These are phyloP conservation scores for Desmophyllum pertusum DNA, from an alignment of 92 coral and sea anemone genomes.

Conservation along the genomic window DNA sequence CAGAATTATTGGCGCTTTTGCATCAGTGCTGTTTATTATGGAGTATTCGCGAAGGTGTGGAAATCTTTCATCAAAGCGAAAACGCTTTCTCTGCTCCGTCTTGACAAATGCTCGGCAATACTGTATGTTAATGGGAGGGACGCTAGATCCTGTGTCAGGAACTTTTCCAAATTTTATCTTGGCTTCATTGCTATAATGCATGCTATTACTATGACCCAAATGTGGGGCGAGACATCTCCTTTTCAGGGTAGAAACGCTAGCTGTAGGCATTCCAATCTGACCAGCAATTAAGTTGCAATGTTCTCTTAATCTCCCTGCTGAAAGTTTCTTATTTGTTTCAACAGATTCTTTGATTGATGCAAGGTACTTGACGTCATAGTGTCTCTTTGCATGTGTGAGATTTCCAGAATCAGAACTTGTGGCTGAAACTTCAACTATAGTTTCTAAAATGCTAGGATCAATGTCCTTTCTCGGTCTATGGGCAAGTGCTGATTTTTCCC, in stretches of 20 bases:
- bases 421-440: conserved; percentile 33
- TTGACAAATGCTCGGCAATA: conserved; percentile 44
- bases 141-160: conserved; percentile 36
- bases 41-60: conserved; percentile 40
- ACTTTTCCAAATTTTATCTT: conserved; percentile 44
- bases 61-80: conserved; percentile 38
- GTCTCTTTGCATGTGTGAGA: conserved; percentile 33
- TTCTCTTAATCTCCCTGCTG: conserved; percentile 27
- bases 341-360: conserved; percentile 29
- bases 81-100: conserved; percentile 45
- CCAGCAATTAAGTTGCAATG: conserved; percentile 28
- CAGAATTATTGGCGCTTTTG: conserved; percentile 37
- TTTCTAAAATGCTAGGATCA: conserved; percentile 32
- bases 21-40: conserved; percentile 27
- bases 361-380: conserved; percentile 28
- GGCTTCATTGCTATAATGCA: conserved; percentile 26
- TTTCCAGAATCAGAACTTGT: conserved; percentile 33
- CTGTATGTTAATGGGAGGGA: conserved; percentile 30
- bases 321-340: conserved; percentile 13
- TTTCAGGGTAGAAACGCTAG: conserved; percentile 28
- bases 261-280: conserved; percentile 28
- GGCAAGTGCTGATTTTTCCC: conserved; percentile 28
- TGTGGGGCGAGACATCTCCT: conserved; percentile 42
- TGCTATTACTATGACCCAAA: conserved; percentile 32
- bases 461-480: conserved; percentile 31